These are phyloP conservation scores for Mionectes macconnelli DNA, from an alignment of 2,113 vertebrate genomes.

Conservation along the genomic window DNA sequence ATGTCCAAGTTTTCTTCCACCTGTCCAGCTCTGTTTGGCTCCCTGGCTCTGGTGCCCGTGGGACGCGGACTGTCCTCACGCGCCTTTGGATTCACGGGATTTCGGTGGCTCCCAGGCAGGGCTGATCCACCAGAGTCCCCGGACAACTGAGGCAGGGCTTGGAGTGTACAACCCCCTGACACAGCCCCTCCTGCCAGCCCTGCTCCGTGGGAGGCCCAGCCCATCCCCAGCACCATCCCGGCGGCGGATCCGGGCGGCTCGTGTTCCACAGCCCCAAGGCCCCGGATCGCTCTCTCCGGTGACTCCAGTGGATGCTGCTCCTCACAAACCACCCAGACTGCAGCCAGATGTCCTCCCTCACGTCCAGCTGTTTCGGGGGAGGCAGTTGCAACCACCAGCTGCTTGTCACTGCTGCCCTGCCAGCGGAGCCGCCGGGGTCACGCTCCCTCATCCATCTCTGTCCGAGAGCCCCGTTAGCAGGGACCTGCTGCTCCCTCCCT, in stretches of 20 bases:
- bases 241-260: fast-evolving
- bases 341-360: constrained; percentile 48
- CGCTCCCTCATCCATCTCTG: constrained; percentile 50
- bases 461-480: neutral
- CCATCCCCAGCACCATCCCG: neutral
- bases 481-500: neutral
- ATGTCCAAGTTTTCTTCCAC: neutral
- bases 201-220: neutral
- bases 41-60: fast-evolving
- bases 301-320: neutral
- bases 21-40: neutral
- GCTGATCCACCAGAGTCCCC: neutral
- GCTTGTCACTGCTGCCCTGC: constrained; percentile 43
- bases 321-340: constrained; percentile 37
- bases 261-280: neutral
- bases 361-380: constrained; percentile 55
- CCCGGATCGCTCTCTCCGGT: neutral
- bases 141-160: neutral
- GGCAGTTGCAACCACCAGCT: constrained; percentile 46
- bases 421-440: constrained; percentile 12
- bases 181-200: neutral
- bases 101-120: neutral
- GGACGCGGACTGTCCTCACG: fast-evolving
- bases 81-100: fast-evolving
- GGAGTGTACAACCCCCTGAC: neutral